Evolutionary conservation across 1,140 invertebrate species (phyloP), one percentile per base, ranked within the genome.

Genomic region (Cotesia chilonis): DNA sequence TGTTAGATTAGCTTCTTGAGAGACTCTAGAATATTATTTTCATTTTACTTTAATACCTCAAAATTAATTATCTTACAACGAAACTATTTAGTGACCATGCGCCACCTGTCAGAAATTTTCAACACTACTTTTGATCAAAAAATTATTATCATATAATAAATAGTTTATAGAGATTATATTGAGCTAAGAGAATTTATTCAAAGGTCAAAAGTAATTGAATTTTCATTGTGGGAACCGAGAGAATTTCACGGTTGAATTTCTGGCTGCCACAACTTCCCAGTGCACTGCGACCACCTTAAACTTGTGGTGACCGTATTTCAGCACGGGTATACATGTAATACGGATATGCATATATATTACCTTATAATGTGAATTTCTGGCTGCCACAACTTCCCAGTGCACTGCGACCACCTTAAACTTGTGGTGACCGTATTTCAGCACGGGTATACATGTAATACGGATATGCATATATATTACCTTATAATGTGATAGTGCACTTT

Each of bases 141-240:
- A 28, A 28, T 28, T 28, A 28, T 28, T n/a, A n/a, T n/a, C n/a
- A n/a, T n/a, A 47, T 7, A 47, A 47, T 47, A 47, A 47, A 47
- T 47, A 47, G 6, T 47, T 47, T 47, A 47, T 47, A 7, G 6
- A 47, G 41, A 47, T 47, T 47, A 47, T 6, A 47, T 47, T 47
- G 10, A 47, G 10, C 41, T 47, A 47, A 47, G 41, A 47, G 9
- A 37, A 63, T 63, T 12, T 66, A 47, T 20, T 51, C 20, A 66
- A 51, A 66, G 38, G 64, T 66, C 64, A 68, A n/a, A 14, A 54
- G 51, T 54, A 36, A 54, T 54, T 68, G 12, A 55, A 68, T 68
- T 68, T n/a, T 20, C 14, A 35, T 20, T 54, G 66, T 68, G 52
- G 37, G 47, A 51, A 66, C 38, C 47, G 12, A 51, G 35, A 37